A percentile compares a stretch with the other conserved stretches of the same genome.
These are phyloP conservation scores for Acrobasis consociella DNA, from an alignment of 2,888 invertebrate genomes.

Conservation along the genomic window DNA sequence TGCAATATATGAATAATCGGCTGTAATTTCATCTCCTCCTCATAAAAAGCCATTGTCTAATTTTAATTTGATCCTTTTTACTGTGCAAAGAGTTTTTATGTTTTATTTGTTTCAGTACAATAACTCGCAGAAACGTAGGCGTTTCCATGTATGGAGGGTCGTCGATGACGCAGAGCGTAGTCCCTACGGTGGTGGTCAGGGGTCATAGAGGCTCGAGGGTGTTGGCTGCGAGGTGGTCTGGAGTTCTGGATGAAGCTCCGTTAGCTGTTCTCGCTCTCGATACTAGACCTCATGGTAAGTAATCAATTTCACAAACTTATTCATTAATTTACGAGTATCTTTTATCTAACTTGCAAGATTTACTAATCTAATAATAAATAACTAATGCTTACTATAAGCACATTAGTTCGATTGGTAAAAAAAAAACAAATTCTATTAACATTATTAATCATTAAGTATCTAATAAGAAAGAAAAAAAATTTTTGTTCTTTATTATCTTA, in stretches of 20 bases:
- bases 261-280: slow-evolving; percentile 73
- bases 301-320: neutral
- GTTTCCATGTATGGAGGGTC: slow-evolving; percentile 76
- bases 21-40: too few species aligned
- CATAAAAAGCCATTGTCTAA: too few species aligned
- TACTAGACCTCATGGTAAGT: slow-evolving; percentile 68
- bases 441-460: too few species aligned
- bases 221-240: slow-evolving; percentile 76
- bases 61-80: neutral
- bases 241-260: slow-evolving; percentile 71
- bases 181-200: slow-evolving; percentile 72
- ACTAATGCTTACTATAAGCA: too few species aligned
- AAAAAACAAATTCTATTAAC: too few species aligned
- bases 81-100: neutral
- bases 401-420: too few species aligned
- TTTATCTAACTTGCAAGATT: too few species aligned
- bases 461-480: too few species aligned
- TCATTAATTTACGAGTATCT: too few species aligned
- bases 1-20: too few species aligned
- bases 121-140: slow-evolving; percentile 68
- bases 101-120: slow-evolving; percentile 53
- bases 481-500: too few species aligned
- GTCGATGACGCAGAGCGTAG: slow-evolving; percentile 51
- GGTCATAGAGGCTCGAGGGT: slow-evolving; percentile 72
- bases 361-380: too few species aligned